Conservation (phyloP, 2,113 vertebrate genomes). For the Podarcis raffonei region DNA sequence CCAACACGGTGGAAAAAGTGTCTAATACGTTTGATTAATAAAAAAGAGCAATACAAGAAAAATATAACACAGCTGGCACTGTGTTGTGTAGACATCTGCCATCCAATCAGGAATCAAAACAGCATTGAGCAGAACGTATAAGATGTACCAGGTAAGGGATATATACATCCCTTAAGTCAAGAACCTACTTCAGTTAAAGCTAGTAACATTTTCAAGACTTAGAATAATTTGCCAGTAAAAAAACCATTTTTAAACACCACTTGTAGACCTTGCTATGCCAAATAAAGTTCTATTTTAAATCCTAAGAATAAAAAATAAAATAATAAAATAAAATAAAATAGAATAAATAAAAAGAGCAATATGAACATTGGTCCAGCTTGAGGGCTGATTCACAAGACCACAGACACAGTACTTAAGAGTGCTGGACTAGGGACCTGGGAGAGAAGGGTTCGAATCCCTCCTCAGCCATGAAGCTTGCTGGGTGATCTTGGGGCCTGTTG, state of each 20-base stretch:
- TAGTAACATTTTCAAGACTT: neutral
- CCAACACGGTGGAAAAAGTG: too few species aligned
- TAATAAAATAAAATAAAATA: too few species aligned
- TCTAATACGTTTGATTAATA: too few species aligned
- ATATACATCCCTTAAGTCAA: neutral
- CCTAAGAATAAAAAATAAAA: too few species aligned
- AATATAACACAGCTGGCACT: neutral
- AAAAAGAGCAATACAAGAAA: too few species aligned
- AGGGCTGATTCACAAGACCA: neutral
- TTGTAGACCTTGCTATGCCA: neutral
- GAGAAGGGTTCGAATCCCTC: too few species aligned
- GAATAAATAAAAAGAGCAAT: too few species aligned
- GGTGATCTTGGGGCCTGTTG: too few species aligned
- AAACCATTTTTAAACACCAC: neutral
- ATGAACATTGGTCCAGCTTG: too few species aligned
- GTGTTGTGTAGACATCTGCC: neutral
- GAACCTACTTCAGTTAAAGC: neutral
- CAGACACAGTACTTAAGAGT: too few species aligned
- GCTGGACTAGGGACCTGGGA: too few species aligned
- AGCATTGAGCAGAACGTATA: neutral
- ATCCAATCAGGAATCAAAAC: neutral
- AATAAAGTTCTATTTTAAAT: neutral
- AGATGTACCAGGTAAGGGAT: neutral
- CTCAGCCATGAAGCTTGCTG: too few species aligned
- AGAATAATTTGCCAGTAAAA: neutral